phyloP scores from a whole-genome alignment of 2,888 invertebrate species.

The Xylophagus ater region DNA sequence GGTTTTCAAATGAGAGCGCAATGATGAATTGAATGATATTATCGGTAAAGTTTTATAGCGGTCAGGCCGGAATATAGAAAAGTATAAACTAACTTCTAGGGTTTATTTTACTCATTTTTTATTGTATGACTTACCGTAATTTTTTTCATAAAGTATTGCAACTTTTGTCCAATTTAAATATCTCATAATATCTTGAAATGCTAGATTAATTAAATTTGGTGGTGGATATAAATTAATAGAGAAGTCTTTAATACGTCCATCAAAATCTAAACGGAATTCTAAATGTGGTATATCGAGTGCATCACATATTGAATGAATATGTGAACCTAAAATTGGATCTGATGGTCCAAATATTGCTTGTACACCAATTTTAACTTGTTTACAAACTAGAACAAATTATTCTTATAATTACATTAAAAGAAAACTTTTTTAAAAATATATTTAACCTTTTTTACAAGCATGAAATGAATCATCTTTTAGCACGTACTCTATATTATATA shows the following conservation, averaged over 20 bases:
- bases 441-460: conserved; percentile 76
- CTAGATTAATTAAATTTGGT: conserved; percentile 56
- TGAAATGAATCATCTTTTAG: conserved; percentile 83
- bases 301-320: conserved; percentile 80
- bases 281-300: conserved; percentile 85
- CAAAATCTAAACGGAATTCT: conserved; percentile 60
- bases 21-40: no score
- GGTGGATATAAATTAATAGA: conserved; percentile 72
- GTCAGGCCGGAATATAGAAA: no score
- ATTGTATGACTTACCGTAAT: conserved; percentile 51
- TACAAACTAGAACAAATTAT: conserved; percentile 26
- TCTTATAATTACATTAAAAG: not conserved
- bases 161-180: conserved; percentile 72
- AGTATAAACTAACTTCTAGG: no score
- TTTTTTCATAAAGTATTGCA: conserved; percentile 70
- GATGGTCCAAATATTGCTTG: conserved; percentile 82
- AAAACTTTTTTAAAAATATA: not conserved
- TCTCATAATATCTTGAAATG: conserved; percentile 63
- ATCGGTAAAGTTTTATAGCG: no score
- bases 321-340: conserved; percentile 68
- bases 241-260: conserved; percentile 48
- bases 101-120: no score
- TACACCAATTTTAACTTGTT: conserved; percentile 67
- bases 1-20: no score
- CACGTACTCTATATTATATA: conserved; percentile 88